Conservation (phyloP, 2,888 invertebrate genomes). For the Athripsodes cinereus region DNA sequence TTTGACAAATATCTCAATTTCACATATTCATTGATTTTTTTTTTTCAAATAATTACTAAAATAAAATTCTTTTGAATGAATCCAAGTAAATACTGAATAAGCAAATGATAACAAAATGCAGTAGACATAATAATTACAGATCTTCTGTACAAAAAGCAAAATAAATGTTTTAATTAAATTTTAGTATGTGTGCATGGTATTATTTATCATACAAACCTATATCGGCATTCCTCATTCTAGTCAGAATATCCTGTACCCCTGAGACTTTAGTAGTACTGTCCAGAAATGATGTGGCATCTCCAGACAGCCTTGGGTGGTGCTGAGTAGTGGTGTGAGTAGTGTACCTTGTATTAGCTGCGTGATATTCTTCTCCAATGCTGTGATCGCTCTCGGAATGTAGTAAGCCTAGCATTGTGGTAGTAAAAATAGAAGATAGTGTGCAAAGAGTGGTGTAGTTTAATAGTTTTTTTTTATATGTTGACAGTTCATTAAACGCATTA, state of each 20-base stretch:
- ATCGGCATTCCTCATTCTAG: constrained; percentile 72
- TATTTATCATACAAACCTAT: constrained; percentile 42
- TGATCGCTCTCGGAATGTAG: constrained; percentile 42
- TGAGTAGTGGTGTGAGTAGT: constrained; percentile 28
- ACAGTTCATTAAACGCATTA: too few relatives aligned
- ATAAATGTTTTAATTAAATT: neutral
- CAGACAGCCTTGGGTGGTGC: constrained; percentile 29
- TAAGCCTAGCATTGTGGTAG: constrained; percentile 32
- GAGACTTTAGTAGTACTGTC: constrained; percentile 65
- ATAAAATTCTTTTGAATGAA: too few relatives aligned
- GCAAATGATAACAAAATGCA: too few relatives aligned
- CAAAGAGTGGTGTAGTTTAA: too few relatives aligned
- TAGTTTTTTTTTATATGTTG: too few relatives aligned
- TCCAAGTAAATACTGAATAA: too few relatives aligned
- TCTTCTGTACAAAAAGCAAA: neutral
- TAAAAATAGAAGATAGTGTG: neutral
- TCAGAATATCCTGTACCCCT: constrained; percentile 69
- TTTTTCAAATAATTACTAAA: too few relatives aligned
- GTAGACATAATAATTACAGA: too few relatives aligned
- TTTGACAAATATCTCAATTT: too few relatives aligned
- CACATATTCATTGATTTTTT: too few relatives aligned
- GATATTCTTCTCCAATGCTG: constrained; percentile 33
- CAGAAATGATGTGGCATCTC: constrained; percentile 53
- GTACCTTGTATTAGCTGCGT: constrained; percentile 26
- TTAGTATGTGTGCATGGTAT: too few relatives aligned